Evolutionary conservation across 2,113 vertebrate genomes (phyloP), one percentile per base, ranked within the genome.

Genomic region (Grantiella picta): DNA sequence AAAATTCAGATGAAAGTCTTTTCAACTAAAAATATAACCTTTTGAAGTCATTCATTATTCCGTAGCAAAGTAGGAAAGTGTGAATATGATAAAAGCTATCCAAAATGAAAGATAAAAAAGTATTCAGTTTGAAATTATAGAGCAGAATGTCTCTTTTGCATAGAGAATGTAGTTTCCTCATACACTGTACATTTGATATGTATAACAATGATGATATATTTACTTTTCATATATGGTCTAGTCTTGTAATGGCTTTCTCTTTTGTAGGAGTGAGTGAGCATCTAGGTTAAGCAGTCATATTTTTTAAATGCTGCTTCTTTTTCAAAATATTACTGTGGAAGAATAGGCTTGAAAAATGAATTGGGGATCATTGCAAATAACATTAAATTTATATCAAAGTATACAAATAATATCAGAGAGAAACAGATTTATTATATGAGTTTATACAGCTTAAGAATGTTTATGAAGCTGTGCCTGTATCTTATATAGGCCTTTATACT

Each of bases 21-120:
- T 95, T 93, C 64, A 90, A 76, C 54, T 78, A 92, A 94, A 95
- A 92, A 78, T 81, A 88, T 44, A 93, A 94, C 60, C 78, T 95
- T 97, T 92, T 93, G 90, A 96, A 96, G 85, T 88, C 0, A 4
- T 92, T 94, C 66, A 56, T 92, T 92, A 93, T 94, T 96, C 33
- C 36, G 11, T 6, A 95, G 76, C 23, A 90, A 71, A 94, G 60
- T 64, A 80, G 18, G 63, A 76, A 86, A 92, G 79, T 63, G 64
- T 38, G 82, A 80, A 66, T 68, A 80, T 64, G 75, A 95, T 86
- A 91, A 95, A 95, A 95, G 91, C 70, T 88, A 56, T 73, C 38
- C 50, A 89, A 91, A 95, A 90, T 81, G 82, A 82, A 93, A 88
- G 78, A 93, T 83, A 82, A 93, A 92, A 92, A 73, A 56, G 31